Evolutionary conservation across 2,797 vertebrate species (phyloP).

Genomic region (Sebastes reedi): DNA sequence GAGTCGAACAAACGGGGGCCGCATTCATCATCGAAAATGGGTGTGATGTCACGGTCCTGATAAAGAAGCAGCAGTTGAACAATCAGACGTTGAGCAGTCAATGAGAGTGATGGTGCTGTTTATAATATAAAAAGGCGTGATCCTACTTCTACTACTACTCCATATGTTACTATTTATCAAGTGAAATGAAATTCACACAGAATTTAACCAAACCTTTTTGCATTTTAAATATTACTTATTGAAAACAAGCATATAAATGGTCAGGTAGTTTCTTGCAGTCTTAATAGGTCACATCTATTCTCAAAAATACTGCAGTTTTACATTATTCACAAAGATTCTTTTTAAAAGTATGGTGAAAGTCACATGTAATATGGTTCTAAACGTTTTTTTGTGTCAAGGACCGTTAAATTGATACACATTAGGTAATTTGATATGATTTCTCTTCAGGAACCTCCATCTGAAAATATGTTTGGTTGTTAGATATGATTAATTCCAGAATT

Average conservation of each 20-base stretch:
- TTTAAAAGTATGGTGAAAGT: background rate
- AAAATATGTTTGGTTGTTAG: no score
- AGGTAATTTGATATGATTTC: no score
- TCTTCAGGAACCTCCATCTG: no score
- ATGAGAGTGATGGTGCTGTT: background rate
- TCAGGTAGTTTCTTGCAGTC: background rate
- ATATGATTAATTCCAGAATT: no score
- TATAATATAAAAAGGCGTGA: background rate
- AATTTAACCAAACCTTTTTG: background rate
- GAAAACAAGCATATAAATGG: background rate
- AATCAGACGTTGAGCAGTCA: background rate
- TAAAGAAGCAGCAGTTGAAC: background rate
- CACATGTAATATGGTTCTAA: background rate
- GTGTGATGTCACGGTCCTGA: constrained; percentile 2
- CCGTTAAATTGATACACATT: no score
- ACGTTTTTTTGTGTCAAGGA: no score
- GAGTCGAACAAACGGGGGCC: background rate
- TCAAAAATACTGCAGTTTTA: background rate
- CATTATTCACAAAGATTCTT: background rate
- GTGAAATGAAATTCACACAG: background rate
- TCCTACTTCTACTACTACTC: background rate
- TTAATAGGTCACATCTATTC: background rate
- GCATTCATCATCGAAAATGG: background rate
- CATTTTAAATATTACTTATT: background rate
- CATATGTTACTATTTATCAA: background rate